Evolutionary conservation across 2,888 invertebrate species (phyloP), one percentile per base, ranked within the genome.

Genomic region (Gisinianus flammeolus): DNA sequence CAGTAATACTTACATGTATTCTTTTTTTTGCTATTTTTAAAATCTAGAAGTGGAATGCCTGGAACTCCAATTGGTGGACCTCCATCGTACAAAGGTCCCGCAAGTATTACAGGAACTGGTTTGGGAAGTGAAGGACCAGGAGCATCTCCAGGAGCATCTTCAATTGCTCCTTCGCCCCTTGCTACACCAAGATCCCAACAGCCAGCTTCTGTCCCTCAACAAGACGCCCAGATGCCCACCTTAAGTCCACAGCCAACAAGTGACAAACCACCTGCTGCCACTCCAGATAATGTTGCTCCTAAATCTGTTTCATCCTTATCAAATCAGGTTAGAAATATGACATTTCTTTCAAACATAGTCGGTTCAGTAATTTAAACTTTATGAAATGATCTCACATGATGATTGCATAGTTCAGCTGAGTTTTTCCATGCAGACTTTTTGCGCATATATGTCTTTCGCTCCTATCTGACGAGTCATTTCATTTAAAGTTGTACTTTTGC

Each of bases 111-210:
- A 44, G 44, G 44, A 16, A n/a, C n/a, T n/a, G 44, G 44, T 44
- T 44, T 44, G 19, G 83, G 82, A 12, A 82, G 81, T 44, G 84
- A 83, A 33, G 82, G 83, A 16, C 76, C 90, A 10, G 91, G 91
- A 62, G 92, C 89, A 80, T 90, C 91, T 78, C 91, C 93, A 77
- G 90, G 91, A 78, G 91, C 93, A 77, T 89, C 91, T 80, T 91
- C 92, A 81, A 90, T 91, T 79, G 90, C 91, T 68, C 90, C 92
- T 2, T 92, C 93, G 74, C 93, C 93, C 31, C 87, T 92, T 81
- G 91, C 92, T 76, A 91, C 92, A 84, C 90, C 91, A 35, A 90
- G 90, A 85, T 93, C 92, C 81, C 92, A 93, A 79, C 89, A 90
- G 79, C 90, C 90, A 79, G 87, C 89, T 80, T 89, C 87, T 22